These are phyloP conservation scores for Drosophila ambigua DNA, from an alignment of 1,140 invertebrate genomes.

Conservation along the genomic window DNA sequence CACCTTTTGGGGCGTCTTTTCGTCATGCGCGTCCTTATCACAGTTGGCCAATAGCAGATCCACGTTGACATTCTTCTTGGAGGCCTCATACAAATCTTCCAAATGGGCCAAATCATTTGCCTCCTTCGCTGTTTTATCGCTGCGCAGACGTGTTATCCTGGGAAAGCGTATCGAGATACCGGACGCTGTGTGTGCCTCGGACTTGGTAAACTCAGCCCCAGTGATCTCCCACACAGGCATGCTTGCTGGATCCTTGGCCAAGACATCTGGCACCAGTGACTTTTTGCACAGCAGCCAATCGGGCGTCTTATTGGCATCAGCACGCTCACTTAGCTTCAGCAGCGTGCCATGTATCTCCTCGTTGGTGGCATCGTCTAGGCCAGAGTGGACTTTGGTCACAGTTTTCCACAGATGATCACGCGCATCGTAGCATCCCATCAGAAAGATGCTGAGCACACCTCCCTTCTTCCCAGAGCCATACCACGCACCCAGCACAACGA, in stretches of 20 bases:
- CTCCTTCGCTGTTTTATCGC: constrained; percentile 93
- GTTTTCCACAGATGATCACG: constrained; percentile 90
- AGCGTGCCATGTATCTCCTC: constrained; percentile 87
- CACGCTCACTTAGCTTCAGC: constrained; percentile 84
- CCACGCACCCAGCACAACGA: constrained; percentile 96
- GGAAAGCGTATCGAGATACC: constrained; percentile 97
- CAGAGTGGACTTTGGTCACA: constrained; percentile 94
- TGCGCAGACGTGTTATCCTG: constrained; percentile 91
- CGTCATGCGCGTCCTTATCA: constrained; percentile 29
- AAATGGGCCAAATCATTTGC: constrained; percentile 92
- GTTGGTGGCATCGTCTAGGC: constrained; percentile 93
- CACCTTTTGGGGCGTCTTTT: constrained; percentile 56
- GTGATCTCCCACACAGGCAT: constrained; percentile 97
- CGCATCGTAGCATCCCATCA: constrained; percentile 95
- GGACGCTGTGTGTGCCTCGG: constrained; percentile 93
- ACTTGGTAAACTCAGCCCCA: constrained; percentile 95
- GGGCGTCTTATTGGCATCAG: constrained; percentile 89
- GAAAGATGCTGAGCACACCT: constrained; percentile 95
- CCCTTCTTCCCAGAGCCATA: constrained; percentile 97
- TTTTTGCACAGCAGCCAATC: constrained; percentile 93
- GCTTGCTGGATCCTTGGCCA: constrained; percentile 91
- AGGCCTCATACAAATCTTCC: constrained; percentile 87
- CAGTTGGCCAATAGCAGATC: constrained; percentile 84
- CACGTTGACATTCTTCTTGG: constrained; percentile 88
- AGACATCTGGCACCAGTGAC: constrained; percentile 94